phyloP scores from a whole-genome alignment of 2,797 vertebrate genomes.

The Phalanger gymnotis region DNA sequence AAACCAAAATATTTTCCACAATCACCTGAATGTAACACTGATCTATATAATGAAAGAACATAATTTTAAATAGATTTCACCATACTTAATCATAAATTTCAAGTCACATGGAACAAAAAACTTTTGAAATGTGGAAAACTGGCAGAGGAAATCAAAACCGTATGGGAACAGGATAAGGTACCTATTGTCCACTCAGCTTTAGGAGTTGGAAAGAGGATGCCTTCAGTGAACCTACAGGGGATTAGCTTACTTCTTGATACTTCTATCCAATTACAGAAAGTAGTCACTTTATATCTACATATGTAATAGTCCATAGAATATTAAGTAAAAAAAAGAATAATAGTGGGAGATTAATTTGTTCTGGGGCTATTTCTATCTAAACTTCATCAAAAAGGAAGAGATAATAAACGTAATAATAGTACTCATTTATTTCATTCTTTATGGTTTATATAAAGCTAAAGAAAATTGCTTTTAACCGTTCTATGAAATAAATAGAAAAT shows the following conservation, averaged over 20 bases:
- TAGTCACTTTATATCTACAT: not conserved
- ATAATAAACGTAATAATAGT: not conserved
- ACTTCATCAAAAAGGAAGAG: not conserved
- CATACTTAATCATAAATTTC: not conserved
- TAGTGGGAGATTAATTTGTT: not conserved
- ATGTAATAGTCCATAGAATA: not conserved
- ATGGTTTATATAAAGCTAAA: not conserved
- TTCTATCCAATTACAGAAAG: not conserved
- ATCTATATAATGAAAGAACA: not conserved
- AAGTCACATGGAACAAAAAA: not conserved
- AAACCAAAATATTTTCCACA: not conserved
- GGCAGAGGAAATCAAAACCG: not conserved
- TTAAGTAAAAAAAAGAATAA: not conserved
- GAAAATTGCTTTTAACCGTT: not conserved
- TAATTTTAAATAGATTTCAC: not conserved
- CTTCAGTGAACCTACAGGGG: not conserved
- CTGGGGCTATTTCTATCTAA: not conserved
- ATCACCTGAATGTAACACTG: not conserved
- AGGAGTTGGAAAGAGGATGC: not conserved
- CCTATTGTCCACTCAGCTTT: not conserved
- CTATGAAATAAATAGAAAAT: not conserved
- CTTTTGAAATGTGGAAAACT: not conserved
- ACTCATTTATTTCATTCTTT: not conserved
- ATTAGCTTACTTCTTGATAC: not conserved
- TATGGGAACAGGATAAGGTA: not conserved